These are phyloP conservation scores for Aphis craccivora DNA, from an alignment of 1,140 invertebrate genomes.

Conservation along the genomic window DNA sequence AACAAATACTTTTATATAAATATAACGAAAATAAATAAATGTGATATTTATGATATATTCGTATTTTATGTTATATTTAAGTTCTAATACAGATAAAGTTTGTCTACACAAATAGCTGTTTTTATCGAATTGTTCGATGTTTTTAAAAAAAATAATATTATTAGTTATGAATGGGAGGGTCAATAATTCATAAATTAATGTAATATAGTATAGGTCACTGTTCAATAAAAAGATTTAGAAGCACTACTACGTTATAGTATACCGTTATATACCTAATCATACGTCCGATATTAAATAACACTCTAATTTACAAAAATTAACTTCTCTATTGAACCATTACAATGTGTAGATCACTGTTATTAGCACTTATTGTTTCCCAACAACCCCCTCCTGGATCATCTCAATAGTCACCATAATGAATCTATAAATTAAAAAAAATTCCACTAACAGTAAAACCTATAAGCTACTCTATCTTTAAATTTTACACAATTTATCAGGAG, in stretches of 20 bases:
- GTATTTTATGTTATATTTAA: background rate
- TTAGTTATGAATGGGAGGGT: background rate
- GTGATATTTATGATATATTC: background rate
- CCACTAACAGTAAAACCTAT: no score
- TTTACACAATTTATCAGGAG: no score
- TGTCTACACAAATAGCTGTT: background rate
- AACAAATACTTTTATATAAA: background rate
- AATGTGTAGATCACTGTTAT: no score
- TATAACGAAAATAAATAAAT: background rate
- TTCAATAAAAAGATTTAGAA: background rate
- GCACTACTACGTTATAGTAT: background rate
- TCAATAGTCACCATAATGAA: no score
- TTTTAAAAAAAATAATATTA: background rate
- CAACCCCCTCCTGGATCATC: no score
- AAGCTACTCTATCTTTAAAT: no score
- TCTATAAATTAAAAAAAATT: no score
- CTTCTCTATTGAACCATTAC: no score
- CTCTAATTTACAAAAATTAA: no score
- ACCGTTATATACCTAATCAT: no score
- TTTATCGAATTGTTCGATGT: background rate
- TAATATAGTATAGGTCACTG: background rate
- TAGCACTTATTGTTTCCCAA: no score
- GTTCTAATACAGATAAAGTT: background rate
- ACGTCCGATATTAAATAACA: no score
- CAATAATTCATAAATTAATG: background rate